A percentile compares a stretch with the other conserved stretches of the same genome.
Conservation (phyloP, 1,140 invertebrate genomes). For the Dinothrombium tinctorium region DNA sequence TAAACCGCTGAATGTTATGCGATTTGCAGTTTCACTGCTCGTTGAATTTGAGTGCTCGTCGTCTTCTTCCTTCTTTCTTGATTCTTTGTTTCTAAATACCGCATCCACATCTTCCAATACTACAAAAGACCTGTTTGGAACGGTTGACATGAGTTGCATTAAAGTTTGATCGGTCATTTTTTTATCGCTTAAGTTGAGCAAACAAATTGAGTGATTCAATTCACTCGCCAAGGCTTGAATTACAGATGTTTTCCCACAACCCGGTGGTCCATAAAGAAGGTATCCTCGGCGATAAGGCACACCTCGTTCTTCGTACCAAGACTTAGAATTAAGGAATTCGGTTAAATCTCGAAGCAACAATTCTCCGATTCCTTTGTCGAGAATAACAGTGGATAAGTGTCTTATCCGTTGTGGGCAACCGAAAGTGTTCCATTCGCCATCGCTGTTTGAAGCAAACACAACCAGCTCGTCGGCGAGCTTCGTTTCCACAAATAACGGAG, state of each 20-base stretch:
- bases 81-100: slow-evolving; percentile 70
- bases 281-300: slow-evolving; percentile 49
- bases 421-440: slow-evolving; percentile 81
- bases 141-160: slow-evolving; percentile 72
- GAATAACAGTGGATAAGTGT: slow-evolving; percentile 66
- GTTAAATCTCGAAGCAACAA: slow-evolving; percentile 56
- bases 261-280: slow-evolving; percentile 80
- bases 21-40: slow-evolving; percentile 74
- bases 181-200: slow-evolving; percentile 83
- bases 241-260: slow-evolving; percentile 87
- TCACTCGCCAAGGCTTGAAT: slow-evolving; percentile 86
- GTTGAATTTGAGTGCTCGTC: slow-evolving; percentile 36
- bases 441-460: slow-evolving; percentile 82
- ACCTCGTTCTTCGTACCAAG: slow-evolving; percentile 79
- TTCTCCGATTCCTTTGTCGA: slow-evolving; percentile 53
- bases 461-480: slow-evolving; percentile 86
- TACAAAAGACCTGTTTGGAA: slow-evolving; percentile 71
- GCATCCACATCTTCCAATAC: slow-evolving; percentile 94
- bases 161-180: slow-evolving; percentile 83
- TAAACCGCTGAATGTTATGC: slow-evolving; percentile 88
- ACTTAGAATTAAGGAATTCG: slow-evolving; percentile 69
- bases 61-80: slow-evolving; percentile 44
- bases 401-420: slow-evolving; percentile 69
- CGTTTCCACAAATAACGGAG: slow-evolving; percentile 60
- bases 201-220: slow-evolving; percentile 83